These are phyloP conservation scores for Formica selysi DNA, from an alignment of 1,140 invertebrate genomes.

Conservation along the genomic window DNA sequence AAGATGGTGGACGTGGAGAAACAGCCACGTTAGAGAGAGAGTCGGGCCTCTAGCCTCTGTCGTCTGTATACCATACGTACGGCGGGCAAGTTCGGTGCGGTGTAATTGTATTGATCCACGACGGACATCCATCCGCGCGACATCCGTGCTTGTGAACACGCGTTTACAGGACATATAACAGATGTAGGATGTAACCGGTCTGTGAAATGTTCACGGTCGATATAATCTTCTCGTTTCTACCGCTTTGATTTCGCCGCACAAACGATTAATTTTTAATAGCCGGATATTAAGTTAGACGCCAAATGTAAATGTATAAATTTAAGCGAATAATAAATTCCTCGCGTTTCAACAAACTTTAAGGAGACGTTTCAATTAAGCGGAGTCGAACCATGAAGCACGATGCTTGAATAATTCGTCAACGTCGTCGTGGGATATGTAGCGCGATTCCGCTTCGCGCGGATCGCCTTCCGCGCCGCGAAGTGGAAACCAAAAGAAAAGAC, in stretches of 20 bases:
- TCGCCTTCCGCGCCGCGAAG: conserved; percentile 58
- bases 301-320: not conserved
- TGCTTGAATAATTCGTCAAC: conserved; percentile 30
- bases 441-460: conserved; percentile 38
- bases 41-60: conserved; percentile 13
- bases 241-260: not conserved
- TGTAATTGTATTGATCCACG: conserved; percentile 73
- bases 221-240: conserved; percentile 10
- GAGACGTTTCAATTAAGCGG: not conserved
- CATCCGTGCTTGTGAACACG: conserved; percentile 33
- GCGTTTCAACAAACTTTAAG: not conserved
- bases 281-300: not conserved
- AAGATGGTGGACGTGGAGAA: conserved; percentile 42
- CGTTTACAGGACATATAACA: conserved; percentile 44
- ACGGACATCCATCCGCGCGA: conserved; percentile 37
- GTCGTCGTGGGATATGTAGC: conserved; percentile 28
- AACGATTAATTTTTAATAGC: not conserved
- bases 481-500: conserved; percentile 38
- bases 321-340: not conserved
- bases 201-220: not conserved
- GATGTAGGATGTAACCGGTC: conserved; percentile 20
- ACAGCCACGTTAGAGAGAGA: conserved; percentile 7
- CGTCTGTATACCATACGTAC: conserved; percentile 30
- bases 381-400: not conserved
- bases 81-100: conserved; percentile 58